Conservation (phyloP, 2,113 vertebrate species). For the Spea bombifrons region DNA sequence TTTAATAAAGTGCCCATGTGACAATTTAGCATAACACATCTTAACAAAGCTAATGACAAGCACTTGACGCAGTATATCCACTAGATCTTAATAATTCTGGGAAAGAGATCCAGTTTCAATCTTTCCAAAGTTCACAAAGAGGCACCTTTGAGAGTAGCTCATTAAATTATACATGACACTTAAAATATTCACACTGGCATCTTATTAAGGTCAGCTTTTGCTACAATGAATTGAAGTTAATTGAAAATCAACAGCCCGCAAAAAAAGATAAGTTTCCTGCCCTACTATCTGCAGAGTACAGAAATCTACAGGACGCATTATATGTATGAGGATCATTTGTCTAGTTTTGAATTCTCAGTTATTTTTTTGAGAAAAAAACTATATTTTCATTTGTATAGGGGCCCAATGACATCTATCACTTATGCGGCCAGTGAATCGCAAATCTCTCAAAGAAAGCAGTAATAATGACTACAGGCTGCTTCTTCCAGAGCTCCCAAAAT, state of each 20-base stretch:
- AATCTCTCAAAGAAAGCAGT: too few relatives aligned
- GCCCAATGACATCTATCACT: too few relatives aligned
- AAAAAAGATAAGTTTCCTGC: not conserved
- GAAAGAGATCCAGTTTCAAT: not conserved
- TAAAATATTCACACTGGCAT: slow-evolving; percentile 21
- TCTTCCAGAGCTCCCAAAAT: too few relatives aligned
- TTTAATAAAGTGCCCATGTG: not conserved
- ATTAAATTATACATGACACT: slow-evolving; percentile 41
- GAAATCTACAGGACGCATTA: too few relatives aligned
- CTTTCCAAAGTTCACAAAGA: slow-evolving; percentile 11
- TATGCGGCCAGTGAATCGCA: too few relatives aligned
- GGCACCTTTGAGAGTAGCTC: slow-evolving; percentile 7
- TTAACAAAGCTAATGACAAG: not conserved
- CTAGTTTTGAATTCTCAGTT: too few relatives aligned
- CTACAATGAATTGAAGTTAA: slow-evolving; percentile 24
- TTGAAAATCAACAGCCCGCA: slow-evolving; percentile 12
- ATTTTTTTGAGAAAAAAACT: too few relatives aligned
- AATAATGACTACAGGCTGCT: too few relatives aligned
- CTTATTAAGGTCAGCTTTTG: slow-evolving; percentile 32
- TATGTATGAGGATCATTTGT: too few relatives aligned
- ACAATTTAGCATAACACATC: not conserved
- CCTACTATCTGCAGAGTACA: too few relatives aligned
- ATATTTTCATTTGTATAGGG: too few relatives aligned
- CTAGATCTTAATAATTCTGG: slow-evolving; percentile 5
- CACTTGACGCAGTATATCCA: slow-evolving; percentile 3